These are phyloP conservation scores for Bagarius yarrelli DNA, from an alignment of 2,113 vertebrate genomes.

Conservation along the genomic window DNA sequence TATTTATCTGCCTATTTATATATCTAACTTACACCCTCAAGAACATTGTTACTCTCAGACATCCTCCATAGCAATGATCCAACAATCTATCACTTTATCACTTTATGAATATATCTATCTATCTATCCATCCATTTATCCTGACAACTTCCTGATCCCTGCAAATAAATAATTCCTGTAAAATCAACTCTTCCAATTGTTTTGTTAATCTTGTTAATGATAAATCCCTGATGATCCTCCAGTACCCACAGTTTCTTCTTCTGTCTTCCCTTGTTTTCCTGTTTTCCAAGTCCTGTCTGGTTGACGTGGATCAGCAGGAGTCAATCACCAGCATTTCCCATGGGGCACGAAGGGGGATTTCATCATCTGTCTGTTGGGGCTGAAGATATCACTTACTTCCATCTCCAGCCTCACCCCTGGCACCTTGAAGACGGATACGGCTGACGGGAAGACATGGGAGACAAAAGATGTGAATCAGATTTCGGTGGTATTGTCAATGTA, in stretches of 20 bases:
- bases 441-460: constrained; percentile 53
- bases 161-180: not conserved
- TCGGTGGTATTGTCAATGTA: not conserved
- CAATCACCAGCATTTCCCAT: constrained; percentile 76
- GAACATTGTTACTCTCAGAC: no score
- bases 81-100: no score
- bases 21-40: no score
- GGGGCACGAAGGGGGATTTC: constrained; percentile 56
- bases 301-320: not conserved
- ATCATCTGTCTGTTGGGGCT: constrained; percentile 66
- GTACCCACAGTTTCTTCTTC: not conserved
- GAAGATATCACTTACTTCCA: constrained; percentile 79
- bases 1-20: no score
- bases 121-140: no score
- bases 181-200: not conserved
- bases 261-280: not conserved
- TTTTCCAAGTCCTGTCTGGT: not conserved
- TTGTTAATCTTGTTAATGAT: not conserved
- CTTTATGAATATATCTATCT: no score
- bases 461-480: constrained; percentile 1
- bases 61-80: no score
- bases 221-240: not conserved
- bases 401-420: constrained; percentile 79
- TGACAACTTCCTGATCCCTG: not conserved
- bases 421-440: constrained; percentile 83